Evolutionary conservation across 2,888 invertebrate species (phyloP).

Genomic region (Eupeodes luniger): DNA sequence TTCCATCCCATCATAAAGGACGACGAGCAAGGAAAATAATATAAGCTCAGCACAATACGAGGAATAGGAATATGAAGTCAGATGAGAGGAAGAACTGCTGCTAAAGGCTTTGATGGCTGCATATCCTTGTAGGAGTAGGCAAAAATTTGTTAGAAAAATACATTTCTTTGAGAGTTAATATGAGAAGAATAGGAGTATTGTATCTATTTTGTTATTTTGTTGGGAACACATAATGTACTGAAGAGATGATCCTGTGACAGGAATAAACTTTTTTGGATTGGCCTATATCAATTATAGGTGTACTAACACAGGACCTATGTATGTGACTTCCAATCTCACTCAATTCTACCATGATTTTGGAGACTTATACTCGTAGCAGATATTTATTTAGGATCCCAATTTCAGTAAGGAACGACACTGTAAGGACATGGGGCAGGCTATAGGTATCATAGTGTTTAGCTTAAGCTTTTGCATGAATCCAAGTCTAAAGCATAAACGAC

Average conservation of each 20-base stretch:
- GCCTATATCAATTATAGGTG: slow-evolving; percentile 24
- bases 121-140: neutral
- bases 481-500: slow-evolving; percentile 15
- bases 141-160: slow-evolving; percentile 20
- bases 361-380: neutral
- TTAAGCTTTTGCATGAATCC: slow-evolving; percentile 31
- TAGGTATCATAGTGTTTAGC: neutral
- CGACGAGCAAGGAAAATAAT: neutral
- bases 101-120: neutral
- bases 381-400: slow-evolving; percentile 32
- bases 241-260: neutral
- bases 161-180: slow-evolving; percentile 19
- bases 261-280: slow-evolving; percentile 28
- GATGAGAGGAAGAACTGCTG: no score
- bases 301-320: neutral
- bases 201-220: slow-evolving; percentile 9
- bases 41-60: slow-evolving; percentile 6
- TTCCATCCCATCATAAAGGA: slow-evolving; percentile 16
- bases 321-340: slow-evolving; percentile 1
- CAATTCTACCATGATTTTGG: neutral
- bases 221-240: neutral
- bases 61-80: neutral
- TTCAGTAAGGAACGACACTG: neutral
- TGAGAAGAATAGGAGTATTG: neutral
- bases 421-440: no score